Conservation (phyloP, 1,140 invertebrate species). For the Drosophila prosaltans region DNA sequence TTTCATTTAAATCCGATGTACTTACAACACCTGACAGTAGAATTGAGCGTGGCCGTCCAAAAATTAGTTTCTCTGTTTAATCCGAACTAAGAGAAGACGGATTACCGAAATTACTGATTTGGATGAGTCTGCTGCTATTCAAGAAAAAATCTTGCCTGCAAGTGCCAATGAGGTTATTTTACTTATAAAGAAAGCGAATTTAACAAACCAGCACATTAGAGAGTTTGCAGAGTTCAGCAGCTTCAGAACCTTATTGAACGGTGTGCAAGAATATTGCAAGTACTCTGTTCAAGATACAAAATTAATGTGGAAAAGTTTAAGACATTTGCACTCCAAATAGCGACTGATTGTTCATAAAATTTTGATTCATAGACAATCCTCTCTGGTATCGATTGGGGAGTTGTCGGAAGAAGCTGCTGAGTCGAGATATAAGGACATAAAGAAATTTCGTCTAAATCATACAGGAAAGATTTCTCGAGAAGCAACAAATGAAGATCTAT, state of each 20-base stretch:
- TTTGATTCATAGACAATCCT: no score
- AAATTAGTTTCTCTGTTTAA: neutral
- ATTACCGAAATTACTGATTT: conserved; percentile 4
- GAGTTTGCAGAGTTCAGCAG: no score
- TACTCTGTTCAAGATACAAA: no score
- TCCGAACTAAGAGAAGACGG: conserved; percentile 7
- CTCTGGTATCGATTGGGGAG: conserved; percentile 19
- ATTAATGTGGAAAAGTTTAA: no score
- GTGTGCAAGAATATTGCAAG: no score
- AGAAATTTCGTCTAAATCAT: no score
- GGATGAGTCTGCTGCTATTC: conserved; percentile 12
- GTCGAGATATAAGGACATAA: neutral
- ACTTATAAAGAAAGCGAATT: conserved; percentile 10
- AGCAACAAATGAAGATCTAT: conserved; percentile 1
- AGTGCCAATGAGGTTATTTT: conserved; percentile 10
- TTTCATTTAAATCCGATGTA: conserved; percentile 10
- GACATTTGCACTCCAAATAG: no score
- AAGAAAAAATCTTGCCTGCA: neutral
- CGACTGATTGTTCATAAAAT: no score
- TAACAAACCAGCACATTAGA: conserved; percentile 8
- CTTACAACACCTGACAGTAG: no score
- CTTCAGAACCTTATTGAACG: no score
- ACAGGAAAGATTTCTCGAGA: no score
- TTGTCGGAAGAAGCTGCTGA: conserved; percentile 10
- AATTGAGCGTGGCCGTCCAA: no score